Evolutionary conservation across 2,888 invertebrate genomes (phyloP), one percentile per base, ranked within the genome.

Genomic region (Augochlorella aurata): DNA sequence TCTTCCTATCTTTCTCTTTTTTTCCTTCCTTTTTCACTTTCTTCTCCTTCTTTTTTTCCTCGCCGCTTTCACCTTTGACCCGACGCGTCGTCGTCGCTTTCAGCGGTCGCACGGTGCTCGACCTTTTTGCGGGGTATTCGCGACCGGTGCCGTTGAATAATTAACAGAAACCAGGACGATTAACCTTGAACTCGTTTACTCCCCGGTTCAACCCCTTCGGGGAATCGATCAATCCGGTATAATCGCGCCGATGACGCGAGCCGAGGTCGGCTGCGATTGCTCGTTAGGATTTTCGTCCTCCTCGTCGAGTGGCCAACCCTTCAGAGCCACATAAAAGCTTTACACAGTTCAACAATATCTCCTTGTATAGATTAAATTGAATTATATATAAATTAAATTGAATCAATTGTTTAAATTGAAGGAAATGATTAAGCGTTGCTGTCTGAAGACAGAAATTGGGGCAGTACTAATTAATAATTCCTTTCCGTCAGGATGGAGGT

Each of bases 101-200:
- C 4, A 44, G 38, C 44, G 44, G 38, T 63, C 63, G 38, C 10
- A 63, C 63, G 44, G 63, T 38, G 63, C 38, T 10, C 44, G 63
- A 63, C n/a, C 38, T 63, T 63, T 44, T 63, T 18, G 44, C 63
- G 10, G 63, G 44, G n/a, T n/a, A 63, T 63, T n/a, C 44, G n/a
- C 61, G 18, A n/a, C 18, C 63, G 38, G 47, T 63, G 10, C 10
- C n/a, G 54, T 50, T 49, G 73, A 73, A 58, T 69, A 66, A 81
- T 69, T 78, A 54, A 74, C 16, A n/a, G 72, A 16, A 67, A 71
- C 52, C 65, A 54, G 38, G 44, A 9, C 72, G 72, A 80, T 65
- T 73, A 80, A 71, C 58, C 70, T 76, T 79, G 76, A 44, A 63
- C 61, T 44, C n/a, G 61, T 45, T 16, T 4, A 38, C 49, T 65